Conservation (phyloP, 2,888 invertebrate genomes). For the Acholoe squamosa region DNA sequence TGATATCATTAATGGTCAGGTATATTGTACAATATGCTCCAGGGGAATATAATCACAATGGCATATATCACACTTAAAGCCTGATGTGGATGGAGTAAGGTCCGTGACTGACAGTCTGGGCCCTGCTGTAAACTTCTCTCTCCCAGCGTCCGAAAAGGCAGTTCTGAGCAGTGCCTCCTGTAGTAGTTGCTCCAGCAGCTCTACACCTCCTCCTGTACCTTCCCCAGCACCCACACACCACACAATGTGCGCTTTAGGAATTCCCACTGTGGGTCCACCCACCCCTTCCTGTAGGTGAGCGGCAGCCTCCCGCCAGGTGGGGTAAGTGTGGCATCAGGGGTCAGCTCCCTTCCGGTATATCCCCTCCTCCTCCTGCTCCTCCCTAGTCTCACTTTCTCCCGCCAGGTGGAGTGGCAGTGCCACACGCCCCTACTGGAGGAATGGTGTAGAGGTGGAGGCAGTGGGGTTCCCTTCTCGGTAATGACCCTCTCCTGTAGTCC, state of each 20-base stretch:
- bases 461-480: not conserved
- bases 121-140: too few species aligned
- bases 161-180: too few species aligned
- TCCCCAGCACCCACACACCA: not conserved
- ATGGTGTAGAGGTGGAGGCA: not conserved
- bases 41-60: too few species aligned
- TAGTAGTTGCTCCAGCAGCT: too few species aligned
- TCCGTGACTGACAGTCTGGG: too few species aligned
- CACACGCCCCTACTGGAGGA: not conserved
- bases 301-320: not conserved
- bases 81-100: too few species aligned
- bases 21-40: too few species aligned
- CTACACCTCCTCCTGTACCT: too few species aligned
- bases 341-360: conserved; percentile 7
- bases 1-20: too few species aligned
- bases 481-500: not conserved
- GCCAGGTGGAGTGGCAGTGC: conserved; percentile 36
- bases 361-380: not conserved
- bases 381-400: too few species aligned
- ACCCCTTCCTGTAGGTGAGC: not conserved
- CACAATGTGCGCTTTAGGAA: conserved; percentile 6
- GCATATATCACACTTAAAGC: too few species aligned
- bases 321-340: not conserved
- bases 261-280: not conserved
- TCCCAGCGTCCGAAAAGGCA: too few species aligned